Evolutionary conservation across 1,140 invertebrate species (phyloP).

Genomic region (Trichonephila clavata): DNA sequence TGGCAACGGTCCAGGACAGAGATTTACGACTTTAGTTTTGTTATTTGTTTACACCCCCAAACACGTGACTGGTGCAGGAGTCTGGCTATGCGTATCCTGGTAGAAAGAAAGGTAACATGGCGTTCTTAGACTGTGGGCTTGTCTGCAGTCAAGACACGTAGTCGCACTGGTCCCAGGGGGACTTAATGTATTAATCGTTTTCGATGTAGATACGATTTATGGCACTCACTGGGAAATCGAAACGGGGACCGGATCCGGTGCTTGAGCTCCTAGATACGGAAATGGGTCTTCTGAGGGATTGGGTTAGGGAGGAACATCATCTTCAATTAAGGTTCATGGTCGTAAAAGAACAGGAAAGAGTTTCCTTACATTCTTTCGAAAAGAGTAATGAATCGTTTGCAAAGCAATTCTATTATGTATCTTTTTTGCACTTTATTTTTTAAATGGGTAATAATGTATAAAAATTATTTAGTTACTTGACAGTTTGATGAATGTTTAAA

Average conservation of each 20-base stretch:
- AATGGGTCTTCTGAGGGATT: neutral
- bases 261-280: neutral
- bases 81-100: neutral
- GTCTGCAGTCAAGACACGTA: neutral
- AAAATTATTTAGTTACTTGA: no score
- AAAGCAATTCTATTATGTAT: neutral
- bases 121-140: neutral
- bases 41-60: conserved; percentile 13
- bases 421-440: no score
- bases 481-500: no score
- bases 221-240: neutral
- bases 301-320: neutral
- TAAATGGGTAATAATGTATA: no score
- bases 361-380: neutral
- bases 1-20: neutral
- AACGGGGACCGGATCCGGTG: neutral
- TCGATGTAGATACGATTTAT: conserved; percentile 13
- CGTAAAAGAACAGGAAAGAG: neutral
- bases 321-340: neutral
- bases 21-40: conserved; percentile 22
- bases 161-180: neutral
- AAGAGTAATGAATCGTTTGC: neutral
- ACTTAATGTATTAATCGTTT: conserved; percentile 28
- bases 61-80: neutral
- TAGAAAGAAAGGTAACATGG: neutral